Percentiles rank a stretch among this genome's conserved stretches.
Evolutionary conservation across 1,140 invertebrate genomes (phyloP).

Genomic region (Hesperophylax magnus): DNA sequence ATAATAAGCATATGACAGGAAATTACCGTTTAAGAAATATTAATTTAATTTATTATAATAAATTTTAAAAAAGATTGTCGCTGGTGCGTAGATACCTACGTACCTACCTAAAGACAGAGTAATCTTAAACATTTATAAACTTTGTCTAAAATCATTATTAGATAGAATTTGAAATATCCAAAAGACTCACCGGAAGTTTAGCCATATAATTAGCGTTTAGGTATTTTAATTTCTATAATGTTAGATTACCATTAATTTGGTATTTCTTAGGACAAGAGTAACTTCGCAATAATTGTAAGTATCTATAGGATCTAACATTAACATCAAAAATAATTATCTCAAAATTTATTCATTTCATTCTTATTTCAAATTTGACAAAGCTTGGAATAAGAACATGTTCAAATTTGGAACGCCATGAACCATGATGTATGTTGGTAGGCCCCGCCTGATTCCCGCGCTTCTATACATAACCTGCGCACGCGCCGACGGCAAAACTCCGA

Average conservation of each 20-base stretch:
- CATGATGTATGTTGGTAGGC: background rate
- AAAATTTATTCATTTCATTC: background rate
- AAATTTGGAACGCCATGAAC: background rate
- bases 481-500: conserved; percentile 19
- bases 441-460: conserved; percentile 25
- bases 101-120: no score
- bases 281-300: no score
- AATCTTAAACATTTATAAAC: no score
- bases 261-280: no score
- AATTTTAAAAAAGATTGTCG: no score
- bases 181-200: background rate
- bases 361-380: background rate
- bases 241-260: background rate
- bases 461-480: conserved; percentile 4
- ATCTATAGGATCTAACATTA: background rate
- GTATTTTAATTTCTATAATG: background rate
- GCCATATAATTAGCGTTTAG: background rate
- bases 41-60: no score
- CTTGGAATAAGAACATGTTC: no score
- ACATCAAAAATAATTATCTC: background rate
- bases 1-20: no score
- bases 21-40: no score
- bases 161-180: no score
- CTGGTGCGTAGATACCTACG: no score
- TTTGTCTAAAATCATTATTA: no score